phyloP scores from a whole-genome alignment of 2,113 vertebrate genomes.

The Gopherus flavomarginatus region DNA sequence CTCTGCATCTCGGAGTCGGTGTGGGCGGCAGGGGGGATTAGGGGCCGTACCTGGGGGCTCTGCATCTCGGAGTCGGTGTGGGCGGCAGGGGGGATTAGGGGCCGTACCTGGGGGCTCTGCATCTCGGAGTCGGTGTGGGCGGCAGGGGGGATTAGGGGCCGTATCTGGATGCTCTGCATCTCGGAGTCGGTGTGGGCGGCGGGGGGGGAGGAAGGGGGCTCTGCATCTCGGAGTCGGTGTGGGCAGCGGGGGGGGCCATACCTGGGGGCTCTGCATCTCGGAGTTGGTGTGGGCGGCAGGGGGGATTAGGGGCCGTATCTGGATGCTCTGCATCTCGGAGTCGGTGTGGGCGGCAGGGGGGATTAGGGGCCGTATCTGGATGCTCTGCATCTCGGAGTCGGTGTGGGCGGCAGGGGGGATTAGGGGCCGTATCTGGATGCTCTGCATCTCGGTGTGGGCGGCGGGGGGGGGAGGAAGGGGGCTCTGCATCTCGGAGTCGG shows the following conservation, averaged over 20 bases:
- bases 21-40: not conserved
- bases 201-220: too few relatives aligned
- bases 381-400: slow-evolving; percentile 84
- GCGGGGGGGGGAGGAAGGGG: too few relatives aligned
- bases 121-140: not conserved
- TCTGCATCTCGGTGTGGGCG: slow-evolving; percentile 81
- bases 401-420: slow-evolving; percentile 34
- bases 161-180: too few relatives aligned
- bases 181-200: not conserved
- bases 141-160: not conserved
- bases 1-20: not conserved
- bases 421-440: slow-evolving; percentile 1
- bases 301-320: too few relatives aligned
- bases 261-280: slow-evolving; percentile 92
- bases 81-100: not conserved
- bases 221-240: too few relatives aligned
- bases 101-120: too few relatives aligned
- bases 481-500: slow-evolving; percentile 83
- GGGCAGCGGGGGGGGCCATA: not conserved
- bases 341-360: too few relatives aligned
- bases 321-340: too few relatives aligned
- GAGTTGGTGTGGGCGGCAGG: too few relatives aligned
- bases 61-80: not conserved
- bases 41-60: too few relatives aligned
- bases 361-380: slow-evolving; percentile 43